These are phyloP conservation scores for Drosophila neonasuta DNA, from an alignment of 2,888 invertebrate species.

Conservation along the genomic window DNA sequence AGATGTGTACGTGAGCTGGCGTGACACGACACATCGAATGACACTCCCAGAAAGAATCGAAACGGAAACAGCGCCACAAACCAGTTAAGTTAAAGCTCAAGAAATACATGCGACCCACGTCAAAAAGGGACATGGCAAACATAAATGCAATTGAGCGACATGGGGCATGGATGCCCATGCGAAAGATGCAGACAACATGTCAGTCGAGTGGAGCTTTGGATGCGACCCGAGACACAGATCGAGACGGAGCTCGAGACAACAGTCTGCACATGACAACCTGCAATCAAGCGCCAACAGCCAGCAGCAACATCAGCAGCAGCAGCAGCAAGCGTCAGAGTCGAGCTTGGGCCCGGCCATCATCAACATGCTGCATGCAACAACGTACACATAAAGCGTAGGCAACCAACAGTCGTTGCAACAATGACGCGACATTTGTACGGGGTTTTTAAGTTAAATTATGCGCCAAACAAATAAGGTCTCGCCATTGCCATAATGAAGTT, in stretches of 20 bases:
- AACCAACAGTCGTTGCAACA: conserved; percentile 49
- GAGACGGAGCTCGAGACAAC: conserved; percentile 31
- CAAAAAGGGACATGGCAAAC: conserved; percentile 61
- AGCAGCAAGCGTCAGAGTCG: conserved; percentile 25
- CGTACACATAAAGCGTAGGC: conserved; percentile 35
- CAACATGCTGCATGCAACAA: conserved; percentile 41
- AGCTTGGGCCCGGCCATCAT: conserved; percentile 31
- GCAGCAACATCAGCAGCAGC: conserved; percentile 31
- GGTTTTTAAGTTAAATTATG: conserved; percentile 72
- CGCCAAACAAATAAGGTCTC: conserved; percentile 75
- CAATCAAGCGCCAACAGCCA: conserved; percentile 66
- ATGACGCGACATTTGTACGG: conserved; percentile 62
- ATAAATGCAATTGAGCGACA: conserved; percentile 54
- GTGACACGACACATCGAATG: conserved; percentile 11
- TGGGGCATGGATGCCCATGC: conserved; percentile 35
- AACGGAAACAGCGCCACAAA: conserved; percentile 24
- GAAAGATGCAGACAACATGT: conserved; percentile 49
- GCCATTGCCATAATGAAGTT: conserved; percentile 66
- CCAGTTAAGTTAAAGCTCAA: conserved; percentile 49
- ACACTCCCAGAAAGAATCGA: conserved; percentile 21
- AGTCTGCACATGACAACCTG: conserved; percentile 72
- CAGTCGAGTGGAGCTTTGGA: conserved; percentile 41
- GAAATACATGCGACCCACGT: conserved; percentile 67
- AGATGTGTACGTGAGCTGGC: conserved; percentile 35
- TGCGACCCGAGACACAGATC: conserved; percentile 32